Evolutionary conservation across 1,140 invertebrate genomes (phyloP).

Genomic region (Drosophila sturtevanti): DNA sequence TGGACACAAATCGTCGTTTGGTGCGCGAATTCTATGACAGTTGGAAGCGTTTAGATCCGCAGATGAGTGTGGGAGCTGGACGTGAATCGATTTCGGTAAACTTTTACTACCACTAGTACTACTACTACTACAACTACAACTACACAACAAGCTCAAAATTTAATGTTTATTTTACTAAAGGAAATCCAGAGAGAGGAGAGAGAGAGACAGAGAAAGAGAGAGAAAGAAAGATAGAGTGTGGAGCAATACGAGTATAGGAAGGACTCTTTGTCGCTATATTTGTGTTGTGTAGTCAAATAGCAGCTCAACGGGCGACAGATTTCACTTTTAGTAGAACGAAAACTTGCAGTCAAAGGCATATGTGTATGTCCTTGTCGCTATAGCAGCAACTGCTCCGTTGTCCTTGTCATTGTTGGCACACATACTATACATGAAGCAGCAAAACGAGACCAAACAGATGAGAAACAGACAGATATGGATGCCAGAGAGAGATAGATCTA

Average conservation of each 20-base stretch:
- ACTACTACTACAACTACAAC: too few species aligned
- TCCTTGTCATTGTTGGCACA: constrained; percentile 64
- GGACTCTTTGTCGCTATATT: constrained; percentile 53
- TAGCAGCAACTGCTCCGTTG: constrained; percentile 34
- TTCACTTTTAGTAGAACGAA: constrained; percentile 69
- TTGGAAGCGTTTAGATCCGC: constrained; percentile 89
- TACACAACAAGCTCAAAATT: constrained; percentile 34
- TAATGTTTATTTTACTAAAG: constrained; percentile 68
- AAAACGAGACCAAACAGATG: too few species aligned
- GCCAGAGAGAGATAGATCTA: not conserved
- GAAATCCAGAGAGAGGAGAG: not conserved
- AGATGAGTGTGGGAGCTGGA: constrained; percentile 86
- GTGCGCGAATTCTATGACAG: constrained; percentile 92
- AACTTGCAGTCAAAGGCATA: constrained; percentile 74
- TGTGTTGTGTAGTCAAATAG: constrained; percentile 65
- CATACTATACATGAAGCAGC: not conserved
- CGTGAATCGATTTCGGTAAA: constrained; percentile 92
- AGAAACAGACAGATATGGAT: too few species aligned
- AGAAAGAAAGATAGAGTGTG: not conserved
- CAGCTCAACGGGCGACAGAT: constrained; percentile 65
- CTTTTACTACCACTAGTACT: constrained; percentile 63
- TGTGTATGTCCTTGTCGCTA: constrained; percentile 64
- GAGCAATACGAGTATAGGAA: constrained; percentile 13
- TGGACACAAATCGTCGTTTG: constrained; percentile 90
- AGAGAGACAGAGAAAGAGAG: not conserved